Base-by-base conservation (phyloP, 2,888 invertebrate species). In the Digitonthophagus gazella region DNA sequence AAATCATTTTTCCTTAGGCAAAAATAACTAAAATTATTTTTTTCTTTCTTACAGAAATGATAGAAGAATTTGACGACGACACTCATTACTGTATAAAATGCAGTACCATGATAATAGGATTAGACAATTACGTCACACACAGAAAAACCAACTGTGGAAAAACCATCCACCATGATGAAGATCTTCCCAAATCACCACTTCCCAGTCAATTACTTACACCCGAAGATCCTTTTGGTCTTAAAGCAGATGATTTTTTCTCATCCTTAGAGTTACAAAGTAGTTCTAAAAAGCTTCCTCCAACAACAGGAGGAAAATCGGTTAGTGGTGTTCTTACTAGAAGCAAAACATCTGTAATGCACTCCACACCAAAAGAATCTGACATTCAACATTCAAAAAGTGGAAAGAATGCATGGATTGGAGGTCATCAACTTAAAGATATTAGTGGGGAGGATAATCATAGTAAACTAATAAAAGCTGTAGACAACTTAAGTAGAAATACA, bases 41-140 rank as follows among this genome's bases (percentile, higher is more conserved):
- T 69, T 67, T 19, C 55, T 63, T 71, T 72, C 58, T 73, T 74
- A n/a, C 73, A 76, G 75, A 75, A 70, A 88, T 88, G 87, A 85
- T 88, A 14, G 84, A 86, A 69, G 89, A 90, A 71, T 91, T 90
- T 68, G 91, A 94, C 64, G 92, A 93, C 67, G 95, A 96, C 82
- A 90, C 88, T 2, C 96, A 97, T 79, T 88, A 93, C 72, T 97
- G 96, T 83, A 90, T 96, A 76, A 93, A 92, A 79, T 97, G 96
- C 83, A 92, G 92, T 75, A 80, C 86, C 15, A 95, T 95, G 2
- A 90, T 96, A 71, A 83, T 89, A 54, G 96, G 96, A 0, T 85
- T 97, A n/a, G 91, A 92, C 57, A 92, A 92, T 80, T 97, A 97
- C 80, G 89, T 97, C 19, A 87, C 87, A 55, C 96, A 97, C 79